Conservation (phyloP, 2,113 vertebrate species). For the Corvus moneduloides region DNA sequence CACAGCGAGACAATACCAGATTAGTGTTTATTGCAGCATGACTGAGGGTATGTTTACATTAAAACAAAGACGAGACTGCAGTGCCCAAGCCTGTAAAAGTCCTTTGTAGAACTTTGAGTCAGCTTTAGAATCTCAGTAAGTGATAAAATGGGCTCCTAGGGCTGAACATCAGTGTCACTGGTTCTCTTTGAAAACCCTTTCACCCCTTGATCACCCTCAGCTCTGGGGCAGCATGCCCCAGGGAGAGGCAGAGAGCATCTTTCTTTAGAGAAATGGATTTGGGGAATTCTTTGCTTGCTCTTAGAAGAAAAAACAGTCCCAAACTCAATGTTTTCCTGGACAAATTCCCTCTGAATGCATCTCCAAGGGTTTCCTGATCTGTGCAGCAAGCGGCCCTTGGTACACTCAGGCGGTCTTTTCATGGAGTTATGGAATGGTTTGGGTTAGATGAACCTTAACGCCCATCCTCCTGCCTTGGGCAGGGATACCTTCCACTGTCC, state of each 20-base stretch:
- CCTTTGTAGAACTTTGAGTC: not conserved
- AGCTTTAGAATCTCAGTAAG: not conserved
- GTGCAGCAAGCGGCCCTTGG: not conserved
- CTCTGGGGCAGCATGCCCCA: not conserved
- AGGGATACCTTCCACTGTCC: not conserved
- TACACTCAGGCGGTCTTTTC: not conserved
- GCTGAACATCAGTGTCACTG: not conserved
- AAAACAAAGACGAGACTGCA: not conserved
- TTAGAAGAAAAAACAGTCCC: not conserved
- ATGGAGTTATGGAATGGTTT: not conserved
- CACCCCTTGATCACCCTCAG: accelerated
- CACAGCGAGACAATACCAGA: not conserved
- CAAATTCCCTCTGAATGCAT: not conserved
- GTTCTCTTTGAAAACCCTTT: not conserved
- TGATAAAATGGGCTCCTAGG: not conserved
- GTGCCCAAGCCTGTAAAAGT: not conserved
- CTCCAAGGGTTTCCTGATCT: not conserved
- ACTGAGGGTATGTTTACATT: not conserved
- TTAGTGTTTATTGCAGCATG: not conserved
- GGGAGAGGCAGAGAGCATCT: not conserved
- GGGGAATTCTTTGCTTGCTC: not conserved
- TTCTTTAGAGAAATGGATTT: not conserved
- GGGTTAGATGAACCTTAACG: not conserved
- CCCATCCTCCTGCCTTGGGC: no score
- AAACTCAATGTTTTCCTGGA: not conserved